phyloP scores from a whole-genome alignment of 2,113 vertebrate genomes.

The Callospermophilus lateralis region DNA sequence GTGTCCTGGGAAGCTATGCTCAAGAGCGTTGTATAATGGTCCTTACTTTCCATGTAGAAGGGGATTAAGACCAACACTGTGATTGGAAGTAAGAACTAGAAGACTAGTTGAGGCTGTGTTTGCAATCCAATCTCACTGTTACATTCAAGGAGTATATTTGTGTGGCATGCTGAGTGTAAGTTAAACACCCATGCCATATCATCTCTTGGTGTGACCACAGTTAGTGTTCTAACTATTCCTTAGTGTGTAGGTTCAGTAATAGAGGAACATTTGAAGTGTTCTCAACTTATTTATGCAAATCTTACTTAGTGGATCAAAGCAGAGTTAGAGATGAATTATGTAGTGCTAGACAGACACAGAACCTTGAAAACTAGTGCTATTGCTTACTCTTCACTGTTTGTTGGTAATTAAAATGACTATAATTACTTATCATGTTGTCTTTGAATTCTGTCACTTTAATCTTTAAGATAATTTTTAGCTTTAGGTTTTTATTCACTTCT shows the following conservation, averaged over 20 bases:
- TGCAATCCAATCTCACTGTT: background rate
- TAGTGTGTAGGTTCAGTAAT: background rate
- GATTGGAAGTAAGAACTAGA: background rate
- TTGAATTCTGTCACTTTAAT: constrained; percentile 62
- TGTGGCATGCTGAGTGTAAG: background rate
- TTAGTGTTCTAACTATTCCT: background rate
- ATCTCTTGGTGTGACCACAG: background rate
- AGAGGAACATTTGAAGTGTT: background rate
- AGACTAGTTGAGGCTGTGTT: background rate
- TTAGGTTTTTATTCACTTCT: constrained; percentile 39
- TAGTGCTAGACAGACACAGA: constrained; percentile 51
- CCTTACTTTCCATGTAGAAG: background rate
- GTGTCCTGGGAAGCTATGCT: background rate
- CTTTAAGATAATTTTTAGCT: constrained; percentile 48
- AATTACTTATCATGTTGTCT: constrained; percentile 59
- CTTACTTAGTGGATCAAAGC: constrained; percentile 63
- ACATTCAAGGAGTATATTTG: background rate
- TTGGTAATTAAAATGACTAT: constrained; percentile 60
- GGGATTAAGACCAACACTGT: background rate
- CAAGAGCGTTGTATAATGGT: background rate
- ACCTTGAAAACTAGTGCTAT: background rate
- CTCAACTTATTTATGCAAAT: background rate
- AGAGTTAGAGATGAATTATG: background rate
- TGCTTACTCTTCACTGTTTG: constrained; percentile 31
- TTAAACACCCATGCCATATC: background rate